Conservation (phyloP, 1,140 invertebrate species). For the Trichogramma pretiosum region DNA sequence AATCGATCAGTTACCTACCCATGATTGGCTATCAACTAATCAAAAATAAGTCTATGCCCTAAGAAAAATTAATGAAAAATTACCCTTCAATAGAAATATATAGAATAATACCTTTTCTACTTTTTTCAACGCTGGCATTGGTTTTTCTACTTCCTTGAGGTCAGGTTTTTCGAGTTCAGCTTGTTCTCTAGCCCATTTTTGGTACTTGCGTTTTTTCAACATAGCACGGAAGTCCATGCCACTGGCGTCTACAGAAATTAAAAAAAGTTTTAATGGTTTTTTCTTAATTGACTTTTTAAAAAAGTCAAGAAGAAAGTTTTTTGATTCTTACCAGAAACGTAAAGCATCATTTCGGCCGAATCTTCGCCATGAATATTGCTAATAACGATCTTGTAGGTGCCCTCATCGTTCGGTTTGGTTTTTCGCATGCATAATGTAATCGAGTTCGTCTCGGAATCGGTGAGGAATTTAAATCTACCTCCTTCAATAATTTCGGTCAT, state of each 20-base stretch:
- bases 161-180: conserved; percentile 85
- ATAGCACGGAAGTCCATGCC: conserved; percentile 95
- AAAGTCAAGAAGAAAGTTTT: too few species aligned
- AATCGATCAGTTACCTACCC: too few species aligned
- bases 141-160: conserved; percentile 85
- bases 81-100: conserved; percentile 27
- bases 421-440: conserved; percentile 93
- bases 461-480: conserved; percentile 84
- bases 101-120: conserved; percentile 89
- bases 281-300: background rate
- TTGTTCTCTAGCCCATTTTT: conserved; percentile 85
- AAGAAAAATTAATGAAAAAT: background rate
- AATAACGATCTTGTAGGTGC: conserved; percentile 87
- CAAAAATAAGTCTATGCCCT: too few species aligned
- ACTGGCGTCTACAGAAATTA: conserved; percentile 25
- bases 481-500: conserved; percentile 82
- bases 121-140: conserved; percentile 75
- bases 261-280: conserved; percentile 1
- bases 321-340: conserved; percentile 88
- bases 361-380: conserved; percentile 91
- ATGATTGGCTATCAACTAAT: too few species aligned
- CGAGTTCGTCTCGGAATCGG: conserved; percentile 79
- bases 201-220: conserved; percentile 93
- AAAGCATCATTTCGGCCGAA: conserved; percentile 87
- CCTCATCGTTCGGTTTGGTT: conserved; percentile 93